Percentiles rank a stretch among this genome's conserved stretches.
Conservation (phyloP, 2,113 vertebrate species). For the Ptilorrhoa leucosticta region DNA sequence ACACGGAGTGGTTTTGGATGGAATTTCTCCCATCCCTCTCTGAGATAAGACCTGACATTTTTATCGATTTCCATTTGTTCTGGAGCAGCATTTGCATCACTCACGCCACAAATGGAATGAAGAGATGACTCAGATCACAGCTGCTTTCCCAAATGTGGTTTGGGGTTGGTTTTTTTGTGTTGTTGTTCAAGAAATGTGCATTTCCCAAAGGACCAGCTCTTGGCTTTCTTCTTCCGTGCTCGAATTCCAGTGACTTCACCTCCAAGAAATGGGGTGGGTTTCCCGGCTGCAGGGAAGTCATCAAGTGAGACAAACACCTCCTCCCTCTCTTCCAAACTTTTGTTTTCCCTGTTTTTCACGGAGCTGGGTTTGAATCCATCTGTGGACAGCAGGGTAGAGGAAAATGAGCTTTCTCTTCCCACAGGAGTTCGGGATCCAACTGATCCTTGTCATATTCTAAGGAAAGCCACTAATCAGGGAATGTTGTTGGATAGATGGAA, state of each 20-base stretch:
- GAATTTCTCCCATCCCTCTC: background rate
- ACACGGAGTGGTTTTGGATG: background rate
- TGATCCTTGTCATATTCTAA: background rate
- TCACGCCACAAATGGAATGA: slow-evolving; percentile 17
- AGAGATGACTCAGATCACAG: slow-evolving; percentile 46
- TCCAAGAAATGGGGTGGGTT: slow-evolving; percentile 7
- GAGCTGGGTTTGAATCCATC: background rate
- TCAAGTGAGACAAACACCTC: background rate
- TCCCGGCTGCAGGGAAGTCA: background rate
- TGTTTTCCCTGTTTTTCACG: background rate
- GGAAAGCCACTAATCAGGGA: background rate
- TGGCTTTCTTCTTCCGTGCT: background rate
- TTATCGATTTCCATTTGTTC: slow-evolving; percentile 43
- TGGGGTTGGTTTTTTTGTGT: background rate
- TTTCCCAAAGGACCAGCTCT: background rate
- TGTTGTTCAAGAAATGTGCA: background rate
- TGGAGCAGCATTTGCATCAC: background rate
- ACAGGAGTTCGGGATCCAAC: background rate
- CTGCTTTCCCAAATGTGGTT: slow-evolving; percentile 16
- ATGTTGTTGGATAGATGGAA: background rate
- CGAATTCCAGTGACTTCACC: slow-evolving; percentile 5
- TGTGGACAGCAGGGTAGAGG: background rate
- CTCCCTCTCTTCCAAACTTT: background rate
- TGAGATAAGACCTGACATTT: slow-evolving; percentile 1
- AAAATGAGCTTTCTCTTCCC: background rate